A percentile compares a stretch with the other conserved stretches of the same genome.
Conservation (phyloP, 1,140 invertebrate species). For the Varroa destructor region DNA sequence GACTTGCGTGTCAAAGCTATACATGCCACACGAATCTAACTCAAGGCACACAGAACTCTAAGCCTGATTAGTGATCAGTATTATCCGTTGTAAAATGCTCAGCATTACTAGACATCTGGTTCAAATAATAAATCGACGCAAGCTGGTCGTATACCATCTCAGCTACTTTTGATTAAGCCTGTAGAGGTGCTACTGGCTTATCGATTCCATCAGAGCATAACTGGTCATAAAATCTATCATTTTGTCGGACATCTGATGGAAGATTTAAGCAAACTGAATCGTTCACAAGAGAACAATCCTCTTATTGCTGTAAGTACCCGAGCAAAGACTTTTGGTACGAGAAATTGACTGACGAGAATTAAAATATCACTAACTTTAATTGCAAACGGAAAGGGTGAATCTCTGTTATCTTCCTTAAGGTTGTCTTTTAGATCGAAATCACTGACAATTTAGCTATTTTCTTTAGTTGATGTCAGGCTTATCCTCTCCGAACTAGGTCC, state of each 20-base stretch:
- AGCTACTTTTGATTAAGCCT: neutral
- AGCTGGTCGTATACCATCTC: neutral
- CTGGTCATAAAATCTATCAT: neutral
- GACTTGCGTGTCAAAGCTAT: no score
- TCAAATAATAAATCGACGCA: neutral
- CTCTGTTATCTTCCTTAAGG: neutral
- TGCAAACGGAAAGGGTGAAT: neutral
- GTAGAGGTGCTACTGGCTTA: neutral
- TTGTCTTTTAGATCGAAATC: conserved; percentile 6
- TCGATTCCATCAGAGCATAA: neutral
- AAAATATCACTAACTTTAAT: neutral
- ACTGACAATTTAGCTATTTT: neutral
- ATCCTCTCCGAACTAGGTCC: neutral
- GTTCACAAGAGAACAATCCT: no score
- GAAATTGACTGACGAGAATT: neutral
- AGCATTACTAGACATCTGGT: neutral
- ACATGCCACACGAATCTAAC: no score
- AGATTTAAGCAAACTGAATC: neutral
- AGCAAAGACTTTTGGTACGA: neutral
- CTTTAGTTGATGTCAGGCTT: neutral
- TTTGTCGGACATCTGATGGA: neutral
- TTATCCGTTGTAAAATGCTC: no score
- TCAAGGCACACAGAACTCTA: no score
- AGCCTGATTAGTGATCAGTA: no score
- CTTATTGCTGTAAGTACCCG: neutral